Base-by-base conservation (phyloP, 2,888 invertebrate genomes). In the Agrotis puta region DNA sequence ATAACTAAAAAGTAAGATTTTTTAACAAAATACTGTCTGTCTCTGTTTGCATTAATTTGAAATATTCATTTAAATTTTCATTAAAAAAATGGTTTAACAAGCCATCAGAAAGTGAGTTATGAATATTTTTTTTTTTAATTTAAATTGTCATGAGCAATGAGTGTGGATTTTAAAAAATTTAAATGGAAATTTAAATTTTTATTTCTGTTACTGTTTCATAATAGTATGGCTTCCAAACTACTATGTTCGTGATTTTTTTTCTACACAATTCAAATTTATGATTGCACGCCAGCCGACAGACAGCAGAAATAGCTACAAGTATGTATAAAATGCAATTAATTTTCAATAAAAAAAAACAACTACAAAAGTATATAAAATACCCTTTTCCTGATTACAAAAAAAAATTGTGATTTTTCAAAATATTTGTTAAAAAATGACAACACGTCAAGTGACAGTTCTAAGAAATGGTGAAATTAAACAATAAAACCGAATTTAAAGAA, bases 1-100 rank as follows among this genome's bases (percentile, higher is more conserved):
- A 79, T 1, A 65, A 16, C 79, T 79, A 79, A 4, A 3, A 81
- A 77, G 53, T 61, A 39, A 47, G 33, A 43, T 50, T 64, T n/a
- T 51, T 58, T 57, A 74, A 76, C 58, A 20, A 59, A 59, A 47
- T 9, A 45, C 80, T 79, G 75, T 5, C 79, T 73, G 53, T 18
- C 27, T 3, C 22, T 18, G 3, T n/a, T 9, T 33, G 4, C 14
- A n/a, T 27, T 39, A 5, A 39, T 39, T 39, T 39, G 0, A 39
- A 33, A 33, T 33, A 33, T 33, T 7, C 4, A 27, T 27, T 27
- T n/a, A n/a, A n/a, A n/a, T n/a, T 5, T 27, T 27, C 5, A 0
- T 33, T 7, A 33, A 33, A 33, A 33, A 33, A 33, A 0, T 33
- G 33, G 6, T 33, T 33, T 6, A 33, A 33, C 7, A 33, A 33